Conservation (phyloP, 2,888 invertebrate species). For the Shargacucullia verbasci region DNA sequence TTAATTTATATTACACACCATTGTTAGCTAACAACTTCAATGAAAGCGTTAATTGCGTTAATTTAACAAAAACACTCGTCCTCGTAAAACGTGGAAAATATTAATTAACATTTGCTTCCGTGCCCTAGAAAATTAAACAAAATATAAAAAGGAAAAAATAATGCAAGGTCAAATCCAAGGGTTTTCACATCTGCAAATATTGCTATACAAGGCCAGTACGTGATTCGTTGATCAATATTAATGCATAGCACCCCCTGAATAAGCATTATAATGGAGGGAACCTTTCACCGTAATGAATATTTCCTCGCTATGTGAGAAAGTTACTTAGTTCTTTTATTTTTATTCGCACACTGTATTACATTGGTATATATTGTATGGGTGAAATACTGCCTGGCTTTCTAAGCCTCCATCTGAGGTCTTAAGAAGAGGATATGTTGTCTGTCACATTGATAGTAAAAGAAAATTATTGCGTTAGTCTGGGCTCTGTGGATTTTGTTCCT, state of each 20-base stretch:
- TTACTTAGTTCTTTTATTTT: conserved; percentile 62
- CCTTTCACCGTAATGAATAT: conserved; percentile 76
- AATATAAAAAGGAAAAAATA: conserved; percentile 45
- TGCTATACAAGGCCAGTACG: conserved; percentile 56
- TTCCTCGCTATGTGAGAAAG: conserved; percentile 62
- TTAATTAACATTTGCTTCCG: conserved; percentile 38
- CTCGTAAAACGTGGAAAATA: conserved; percentile 36
- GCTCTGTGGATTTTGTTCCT: conserved; percentile 11
- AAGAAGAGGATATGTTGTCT: conserved; percentile 28
- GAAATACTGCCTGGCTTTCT: conserved; percentile 42
- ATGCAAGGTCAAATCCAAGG: conserved; percentile 56
- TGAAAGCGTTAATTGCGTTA: conserved; percentile 36
- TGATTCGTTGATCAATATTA: conserved; percentile 70
- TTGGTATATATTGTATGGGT: conserved; percentile 35
- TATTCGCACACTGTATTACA: conserved; percentile 45
- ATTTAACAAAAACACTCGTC: conserved; percentile 39
- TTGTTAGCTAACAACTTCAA: conserved; percentile 17
- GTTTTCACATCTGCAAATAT: conserved; percentile 57
- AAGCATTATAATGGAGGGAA: conserved; percentile 64
- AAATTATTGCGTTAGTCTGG: conserved; percentile 19
- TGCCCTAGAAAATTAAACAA: conserved; percentile 43
- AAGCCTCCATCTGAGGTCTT: conserved; percentile 28
- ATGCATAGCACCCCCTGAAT: conserved; percentile 64
- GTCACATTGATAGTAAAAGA: conserved; percentile 34
- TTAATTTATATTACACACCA: conserved; percentile 8